These are phyloP conservation scores for Pelobates cultripes DNA, from an alignment of 2,797 vertebrate genomes.

Conservation along the genomic window DNA sequence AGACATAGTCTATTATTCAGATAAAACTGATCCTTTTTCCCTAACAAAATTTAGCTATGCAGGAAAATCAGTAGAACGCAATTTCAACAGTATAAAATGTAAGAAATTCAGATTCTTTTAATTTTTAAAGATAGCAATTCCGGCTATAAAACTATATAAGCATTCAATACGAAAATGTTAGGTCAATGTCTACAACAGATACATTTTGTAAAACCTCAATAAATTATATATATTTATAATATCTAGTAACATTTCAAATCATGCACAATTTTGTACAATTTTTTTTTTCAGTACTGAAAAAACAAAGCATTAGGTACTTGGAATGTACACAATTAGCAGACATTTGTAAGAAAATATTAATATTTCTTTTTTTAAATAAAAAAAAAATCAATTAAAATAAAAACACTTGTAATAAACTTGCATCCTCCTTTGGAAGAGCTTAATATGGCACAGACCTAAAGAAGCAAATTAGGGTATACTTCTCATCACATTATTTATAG, in stretches of 20 bases:
- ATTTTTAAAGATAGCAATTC: conserved; percentile 72
- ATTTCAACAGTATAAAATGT: conserved; percentile 72
- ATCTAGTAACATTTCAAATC: conserved; percentile 74
- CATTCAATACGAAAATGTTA: conserved; percentile 80
- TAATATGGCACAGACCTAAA: too few species aligned
- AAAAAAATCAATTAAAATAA: conserved; percentile 12
- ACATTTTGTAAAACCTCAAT: conserved; percentile 83
- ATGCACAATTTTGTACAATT: conserved; percentile 67
- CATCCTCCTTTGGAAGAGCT: too few species aligned
- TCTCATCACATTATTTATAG: too few species aligned
- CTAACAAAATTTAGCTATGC: conserved; percentile 60
- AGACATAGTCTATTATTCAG: conserved; percentile 72
- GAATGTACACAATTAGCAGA: conserved; percentile 78
- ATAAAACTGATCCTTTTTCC: conserved; percentile 60
- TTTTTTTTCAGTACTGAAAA: conserved; percentile 67
- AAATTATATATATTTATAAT: conserved; percentile 80
- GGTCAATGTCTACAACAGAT: conserved; percentile 78
- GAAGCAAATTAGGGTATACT: too few species aligned
- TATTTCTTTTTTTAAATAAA: conserved; percentile 67
- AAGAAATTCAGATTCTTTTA: conserved; percentile 63
- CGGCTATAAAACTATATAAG: conserved; percentile 76
- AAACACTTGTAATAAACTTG: too few species aligned
- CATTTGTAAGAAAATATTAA: conserved; percentile 73
- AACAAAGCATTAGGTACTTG: conserved; percentile 66
- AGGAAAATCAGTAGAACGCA: conserved; percentile 75